Base-by-base conservation (phyloP, 1,140 invertebrate genomes). In the Diorhabda elongata region DNA sequence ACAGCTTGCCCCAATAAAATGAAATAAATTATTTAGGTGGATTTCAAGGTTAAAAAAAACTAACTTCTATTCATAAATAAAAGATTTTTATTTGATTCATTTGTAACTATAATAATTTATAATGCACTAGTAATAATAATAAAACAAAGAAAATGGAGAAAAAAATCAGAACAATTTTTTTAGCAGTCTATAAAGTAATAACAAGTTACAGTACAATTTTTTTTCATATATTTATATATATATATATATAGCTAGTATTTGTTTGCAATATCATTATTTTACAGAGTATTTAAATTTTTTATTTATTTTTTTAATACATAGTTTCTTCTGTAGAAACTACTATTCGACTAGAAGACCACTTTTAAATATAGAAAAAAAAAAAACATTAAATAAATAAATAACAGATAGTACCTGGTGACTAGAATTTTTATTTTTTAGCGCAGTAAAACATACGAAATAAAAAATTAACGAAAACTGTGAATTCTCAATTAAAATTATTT, bases 101-200 rank as follows among this genome's bases (percentile, higher is more conserved):
- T 72, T 71, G 69, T 73, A 74, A 75, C 75, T 76, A 76, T 75
- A 76, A 76, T 76, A 76, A 76, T 76, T 76, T 72, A 76, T 75
- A 74, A 76, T 74, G 75, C 75, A 71, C 73, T 73, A 72, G 69
- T 70, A 73, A 73, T 73, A 69, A 67, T 72, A 73, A 73, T 69
- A 72, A 74, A 68, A 73, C 71, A 73, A 62, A 66, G 72, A 71
- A 73, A 74, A 63, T 69, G 68, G 26, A 26, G 68, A 75, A 74
- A 64, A 70, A 64, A 75, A 70, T 73, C 56, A 76, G 74, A 75
- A 75, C 73, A 70, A 76, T 71, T 71, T 58, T 69, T 68, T 73
- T 72, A 76, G 74, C 73, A 74, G 73, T 75, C 73, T 74, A 76
- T 68, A 69, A 71, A 71, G 72, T 69, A 69, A 72, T 59, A 67